Evolutionary conservation across 2,113 vertebrate species (phyloP), one percentile per base, ranked within the genome.

Genomic region (Periophthalmodon schlosseri): DNA sequence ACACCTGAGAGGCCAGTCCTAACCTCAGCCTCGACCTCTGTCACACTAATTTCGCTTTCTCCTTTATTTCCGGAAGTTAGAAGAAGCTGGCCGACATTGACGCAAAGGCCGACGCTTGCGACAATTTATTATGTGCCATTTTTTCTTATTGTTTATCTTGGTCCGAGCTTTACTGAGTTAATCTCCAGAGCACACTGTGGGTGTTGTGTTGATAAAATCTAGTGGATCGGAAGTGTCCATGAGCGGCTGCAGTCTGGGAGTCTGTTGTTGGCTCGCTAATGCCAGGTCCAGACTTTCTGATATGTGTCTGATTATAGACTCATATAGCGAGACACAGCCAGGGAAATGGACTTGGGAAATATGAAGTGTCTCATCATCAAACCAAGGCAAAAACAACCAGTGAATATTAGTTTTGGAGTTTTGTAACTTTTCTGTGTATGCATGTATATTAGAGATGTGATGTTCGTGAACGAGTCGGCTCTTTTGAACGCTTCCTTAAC

Each of bases 11-110:
- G 18, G 23, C 50, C 33, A 65, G 70, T 12, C 11, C 47, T 73
- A 61, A 76, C 74, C 63, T 64, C 21, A 33, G 61, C 28, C 70
- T 36, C 63, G 33, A 46, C 39, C 61, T 75, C 33, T 68, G 64
- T 72, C 47, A 69, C 65, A 64, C 6, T 56, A 13, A 7, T 5
- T 70, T 49, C 20, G 52, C 14, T 50, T 12, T 34, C 16, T 20
- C 2, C 15, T 46, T 13, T 2, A 28, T 61, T 34, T 33, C 46
- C 5, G 5, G 34, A 65, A 44, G 34, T n/a, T 33, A 64, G 16
- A 64, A 9, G 61, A 28, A 16, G 23, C 16, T 64, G 61, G 44
- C 16, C 28, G 9, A 11, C 11, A 5, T 6, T 2, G 60, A 34
- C 28, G 34, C 34, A 1, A 65, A 65, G 20, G 34, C n/a, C 2